Evolutionary conservation across 2,113 vertebrate genomes (phyloP).

Genomic region (Petrocephalus zakoni): DNA sequence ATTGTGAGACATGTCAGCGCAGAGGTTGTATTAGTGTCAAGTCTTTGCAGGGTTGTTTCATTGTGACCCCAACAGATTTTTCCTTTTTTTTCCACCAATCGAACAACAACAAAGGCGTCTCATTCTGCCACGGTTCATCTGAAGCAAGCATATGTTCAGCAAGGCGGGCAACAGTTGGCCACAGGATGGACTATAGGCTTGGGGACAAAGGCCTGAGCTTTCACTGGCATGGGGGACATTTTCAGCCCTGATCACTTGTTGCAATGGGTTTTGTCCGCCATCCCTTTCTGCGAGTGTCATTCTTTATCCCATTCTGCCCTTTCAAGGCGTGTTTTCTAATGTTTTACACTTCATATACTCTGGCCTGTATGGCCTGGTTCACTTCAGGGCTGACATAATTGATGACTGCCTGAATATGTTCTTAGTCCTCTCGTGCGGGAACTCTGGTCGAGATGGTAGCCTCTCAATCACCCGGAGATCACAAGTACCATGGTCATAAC

Average conservation of each 20-base stretch:
- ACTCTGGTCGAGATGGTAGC: conserved; percentile 67
- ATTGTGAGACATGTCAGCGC: conserved; percentile 27
- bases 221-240: conserved; percentile 71
- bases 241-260: conserved; percentile 84
- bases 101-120: conserved; percentile 71
- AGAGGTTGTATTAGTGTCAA: conserved; percentile 46
- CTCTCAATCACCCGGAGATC: conserved; percentile 66
- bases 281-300: conserved; percentile 70
- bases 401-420: conserved; percentile 59
- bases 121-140: conserved; percentile 85
- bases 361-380: conserved; percentile 68
- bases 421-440: conserved; percentile 56
- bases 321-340: conserved; percentile 81
- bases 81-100: conserved; percentile 54
- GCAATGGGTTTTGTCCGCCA: conserved; percentile 70
- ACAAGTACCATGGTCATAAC: conserved; percentile 44
- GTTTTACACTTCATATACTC: conserved; percentile 98
- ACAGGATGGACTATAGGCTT: conserved; percentile 72
- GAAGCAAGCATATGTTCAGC: conserved; percentile 93
- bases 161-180: conserved; percentile 72
- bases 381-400: conserved; percentile 72
- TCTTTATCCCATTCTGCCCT: conserved; percentile 60
- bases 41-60: conserved; percentile 50
- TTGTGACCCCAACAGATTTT: conserved; percentile 55
- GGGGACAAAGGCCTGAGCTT: conserved; percentile 71